phyloP scores from a whole-genome alignment of 2,797 vertebrate species.

The Gallinago stenura region DNA sequence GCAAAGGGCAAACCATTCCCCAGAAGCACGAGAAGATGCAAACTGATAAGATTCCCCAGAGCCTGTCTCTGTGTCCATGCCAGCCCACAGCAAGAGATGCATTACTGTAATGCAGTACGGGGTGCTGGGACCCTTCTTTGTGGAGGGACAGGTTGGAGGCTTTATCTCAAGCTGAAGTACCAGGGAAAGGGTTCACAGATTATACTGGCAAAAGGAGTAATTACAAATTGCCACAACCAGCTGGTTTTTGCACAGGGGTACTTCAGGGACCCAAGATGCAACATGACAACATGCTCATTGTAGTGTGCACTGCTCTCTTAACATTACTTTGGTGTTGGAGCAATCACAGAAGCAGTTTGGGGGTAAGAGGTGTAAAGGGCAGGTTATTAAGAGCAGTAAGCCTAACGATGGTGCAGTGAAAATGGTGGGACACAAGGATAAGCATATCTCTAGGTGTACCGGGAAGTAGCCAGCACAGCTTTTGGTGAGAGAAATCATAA shows the following conservation, averaged over 20 bases:
- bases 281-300: accelerated
- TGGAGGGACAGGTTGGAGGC: accelerated
- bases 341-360: neutral
- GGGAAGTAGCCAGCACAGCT: neutral
- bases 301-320: neutral
- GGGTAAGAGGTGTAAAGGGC: neutral
- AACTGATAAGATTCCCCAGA: neutral
- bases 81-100: neutral
- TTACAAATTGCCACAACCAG: neutral
- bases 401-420: neutral
- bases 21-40: neutral
- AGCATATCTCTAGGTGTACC: neutral
- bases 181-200: neutral
- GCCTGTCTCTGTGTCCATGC: neutral
- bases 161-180: neutral
- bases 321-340: neutral
- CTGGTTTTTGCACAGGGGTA: neutral
- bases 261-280: neutral
- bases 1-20: neutral
- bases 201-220: neutral
- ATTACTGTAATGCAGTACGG: neutral
- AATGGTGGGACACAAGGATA: neutral
- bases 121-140: neutral
- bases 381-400: neutral
- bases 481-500: neutral